phyloP scores from a whole-genome alignment of 2,113 vertebrate species.

The Okapia johnstoni region DNA sequence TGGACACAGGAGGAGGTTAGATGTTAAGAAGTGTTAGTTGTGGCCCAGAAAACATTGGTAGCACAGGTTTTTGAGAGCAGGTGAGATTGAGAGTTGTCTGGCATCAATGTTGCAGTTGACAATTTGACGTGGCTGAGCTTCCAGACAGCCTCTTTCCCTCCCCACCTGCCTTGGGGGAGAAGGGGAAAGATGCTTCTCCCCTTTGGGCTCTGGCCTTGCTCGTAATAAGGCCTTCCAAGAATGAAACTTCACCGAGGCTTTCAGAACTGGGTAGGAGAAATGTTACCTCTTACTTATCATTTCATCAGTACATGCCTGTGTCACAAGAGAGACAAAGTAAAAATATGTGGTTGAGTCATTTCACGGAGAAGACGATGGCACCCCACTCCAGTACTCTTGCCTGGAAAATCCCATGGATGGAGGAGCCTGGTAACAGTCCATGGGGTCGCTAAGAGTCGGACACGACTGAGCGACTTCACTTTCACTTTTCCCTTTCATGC shows the following conservation, averaged over 20 bases:
- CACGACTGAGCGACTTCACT: no score
- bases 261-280: neutral
- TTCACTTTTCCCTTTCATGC: no score
- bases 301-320: neutral
- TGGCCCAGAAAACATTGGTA: neutral
- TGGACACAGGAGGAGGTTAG: neutral
- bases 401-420: no score
- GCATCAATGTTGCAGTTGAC: neutral
- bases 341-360: neutral
- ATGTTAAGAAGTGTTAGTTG: neutral
- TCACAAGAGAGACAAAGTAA: neutral
- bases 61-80: neutral
- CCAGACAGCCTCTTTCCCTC: neutral
- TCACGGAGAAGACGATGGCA: no score
- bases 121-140: neutral
- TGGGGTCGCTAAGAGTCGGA: no score
- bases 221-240: neutral
- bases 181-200: neutral
- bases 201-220: neutral
- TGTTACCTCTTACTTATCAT: neutral
- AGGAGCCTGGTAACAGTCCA: no score
- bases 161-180: neutral
- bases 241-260: neutral
- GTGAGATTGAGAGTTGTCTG: neutral
- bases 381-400: no score